These are phyloP conservation scores for Mungos mungo DNA, from an alignment of 2,113 vertebrate species.

Conservation along the genomic window DNA sequence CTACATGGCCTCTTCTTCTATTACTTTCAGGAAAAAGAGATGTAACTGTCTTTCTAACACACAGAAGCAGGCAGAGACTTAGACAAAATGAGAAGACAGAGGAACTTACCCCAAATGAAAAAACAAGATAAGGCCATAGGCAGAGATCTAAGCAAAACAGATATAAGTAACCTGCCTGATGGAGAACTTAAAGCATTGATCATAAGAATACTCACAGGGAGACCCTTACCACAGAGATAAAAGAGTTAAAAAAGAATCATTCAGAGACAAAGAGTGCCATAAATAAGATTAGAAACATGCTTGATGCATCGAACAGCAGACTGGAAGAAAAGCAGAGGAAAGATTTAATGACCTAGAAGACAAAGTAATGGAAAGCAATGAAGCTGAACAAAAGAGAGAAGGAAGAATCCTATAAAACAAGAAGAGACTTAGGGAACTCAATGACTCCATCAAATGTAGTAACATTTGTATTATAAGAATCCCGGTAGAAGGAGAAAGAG, in stretches of 20 bases:
- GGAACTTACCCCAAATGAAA: background rate
- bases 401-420: background rate
- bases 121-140: background rate
- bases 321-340: background rate
- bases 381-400: background rate
- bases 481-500: background rate
- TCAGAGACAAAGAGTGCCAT: background rate
- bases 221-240: background rate
- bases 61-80: background rate
- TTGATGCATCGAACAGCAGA: background rate
- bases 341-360: background rate
- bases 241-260: background rate
- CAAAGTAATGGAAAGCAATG: background rate
- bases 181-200: background rate
- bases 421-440: background rate
- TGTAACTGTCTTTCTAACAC: background rate
- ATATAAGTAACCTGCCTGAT: background rate
- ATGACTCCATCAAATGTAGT: background rate
- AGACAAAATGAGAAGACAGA: background rate
- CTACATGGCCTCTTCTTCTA: background rate
- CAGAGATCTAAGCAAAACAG: background rate
- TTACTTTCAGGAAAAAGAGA: background rate
- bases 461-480: background rate
- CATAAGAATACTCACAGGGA: background rate
- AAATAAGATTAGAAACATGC: background rate